Conservation (phyloP, 2,113 vertebrate species). For the Rhodinocichla rosea region DNA sequence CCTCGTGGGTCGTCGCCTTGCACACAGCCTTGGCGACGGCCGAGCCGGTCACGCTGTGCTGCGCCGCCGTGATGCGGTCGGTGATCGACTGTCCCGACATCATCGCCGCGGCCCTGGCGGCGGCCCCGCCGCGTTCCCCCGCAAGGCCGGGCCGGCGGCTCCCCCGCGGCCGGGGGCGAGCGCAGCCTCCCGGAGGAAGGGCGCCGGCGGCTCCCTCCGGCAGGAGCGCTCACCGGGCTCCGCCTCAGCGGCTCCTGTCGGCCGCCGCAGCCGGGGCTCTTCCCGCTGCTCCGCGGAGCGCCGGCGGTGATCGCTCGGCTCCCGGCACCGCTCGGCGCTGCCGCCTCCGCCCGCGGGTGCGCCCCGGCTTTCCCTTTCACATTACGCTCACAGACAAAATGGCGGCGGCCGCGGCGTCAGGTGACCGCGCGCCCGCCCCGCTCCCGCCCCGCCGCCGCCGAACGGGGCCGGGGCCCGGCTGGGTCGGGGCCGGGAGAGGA, state of each 20-base stretch:
- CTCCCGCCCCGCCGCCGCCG: neutral
- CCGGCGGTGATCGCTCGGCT: neutral
- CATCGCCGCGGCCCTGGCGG: neutral
- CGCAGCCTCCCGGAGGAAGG: neutral
- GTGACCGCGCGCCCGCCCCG: neutral
- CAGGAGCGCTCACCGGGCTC: neutral
- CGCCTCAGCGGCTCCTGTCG: neutral
- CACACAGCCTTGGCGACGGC: slow-evolving; percentile 71
- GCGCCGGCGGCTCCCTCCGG: neutral
- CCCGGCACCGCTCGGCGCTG: neutral
- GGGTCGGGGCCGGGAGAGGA: neutral
- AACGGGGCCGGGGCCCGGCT: neutral
- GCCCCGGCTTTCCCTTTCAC: slow-evolving; percentile 23
- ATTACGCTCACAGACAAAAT: slow-evolving; percentile 60
- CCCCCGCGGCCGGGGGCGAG: neutral
- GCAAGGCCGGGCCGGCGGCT: neutral
- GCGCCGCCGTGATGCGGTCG: slow-evolving; percentile 92
- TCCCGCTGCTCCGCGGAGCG: neutral
- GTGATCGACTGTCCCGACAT: slow-evolving; percentile 87
- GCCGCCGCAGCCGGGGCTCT: neutral
- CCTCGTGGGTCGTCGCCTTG: slow-evolving; percentile 67
- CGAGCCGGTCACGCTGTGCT: slow-evolving; percentile 95
- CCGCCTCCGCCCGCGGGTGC: neutral
- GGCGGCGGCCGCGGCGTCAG: slow-evolving; percentile 27
- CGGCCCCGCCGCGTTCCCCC: neutral